Base-by-base conservation (phyloP, 2,888 invertebrate species). In the Sialis lutaria region DNA sequence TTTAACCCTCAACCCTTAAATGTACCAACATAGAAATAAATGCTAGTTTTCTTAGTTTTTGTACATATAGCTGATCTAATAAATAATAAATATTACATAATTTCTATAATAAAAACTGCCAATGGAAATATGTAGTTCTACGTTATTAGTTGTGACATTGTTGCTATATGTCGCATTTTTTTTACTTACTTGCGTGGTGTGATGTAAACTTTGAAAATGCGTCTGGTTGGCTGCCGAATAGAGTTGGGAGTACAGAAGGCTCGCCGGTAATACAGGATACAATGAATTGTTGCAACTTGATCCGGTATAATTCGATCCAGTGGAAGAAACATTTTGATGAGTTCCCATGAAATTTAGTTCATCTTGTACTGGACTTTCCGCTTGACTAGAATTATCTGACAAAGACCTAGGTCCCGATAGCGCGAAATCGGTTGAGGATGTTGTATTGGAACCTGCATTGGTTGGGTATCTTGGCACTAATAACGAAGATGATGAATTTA, bases 301-400 rank as follows among this genome's bases (percentile, higher is more conserved):
- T 53, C 68, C 65, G 1, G 74, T 67, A 55, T 77, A 77, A 37
- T 74, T 70, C 7, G 65, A 56, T 44, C 66, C 65, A 30, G 75
- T 64, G 49, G 37, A 10, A 12, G 10, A 10, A n/a, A n/a, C 7
- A 45, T 74, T 71, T 55, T 77, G 77, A 50, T 74, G 69, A 32
- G 61, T 54, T 22, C 53, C 63, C 13, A 66, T 62, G 54, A 77
- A 53, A 50, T 37, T 51, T 4, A 81, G 64, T 55, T 85, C 84
- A 58, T 84, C 84, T 67, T 86, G 85, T 10, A 85, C 84, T 2
- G 85, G 85, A 35, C 84, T 84, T 59, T 86, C 85, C 4, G 85
- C 84, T 51, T 85, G 81, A 34, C 85, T 86, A 37, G 85, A 86
- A 59, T 82, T 80, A 61, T 86, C 87, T 55, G 85, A 85, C 32